Base-by-base conservation (phyloP, 2,888 invertebrate species). In the Conomelus anceps region DNA sequence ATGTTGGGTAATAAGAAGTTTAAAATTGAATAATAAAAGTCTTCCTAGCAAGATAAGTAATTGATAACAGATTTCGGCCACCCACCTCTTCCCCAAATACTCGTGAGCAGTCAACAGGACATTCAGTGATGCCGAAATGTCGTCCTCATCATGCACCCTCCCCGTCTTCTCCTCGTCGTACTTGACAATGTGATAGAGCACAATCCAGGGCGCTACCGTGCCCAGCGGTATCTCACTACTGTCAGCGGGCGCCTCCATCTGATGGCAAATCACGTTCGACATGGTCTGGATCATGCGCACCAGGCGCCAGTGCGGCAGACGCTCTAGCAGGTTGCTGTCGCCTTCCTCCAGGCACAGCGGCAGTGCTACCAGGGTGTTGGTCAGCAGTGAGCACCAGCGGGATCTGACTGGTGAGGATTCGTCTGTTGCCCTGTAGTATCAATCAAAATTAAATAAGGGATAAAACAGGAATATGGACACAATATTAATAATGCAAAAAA, bases 41-140 rank as follows among this genome's bases (percentile, higher is more conserved):
- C 22, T 84, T 84, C 13, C 84, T 84, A 84, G 6, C 22, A 22
- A 7, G 22, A 22, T 13, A 22, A n/a, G 3, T 17, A 1, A 1
- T 22, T 3, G 20, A 22, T 86, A 89, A 89, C 89, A 34, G 85
- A 63, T 23, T 22, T 20, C 22, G 26, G 22, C 4, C 22, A 24
- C 90, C 92, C 94, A 95, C 93, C 94, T 94, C n/a, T 63, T 86
- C 90, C 98, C 98, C 85, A 98, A 94, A 92, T 97, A 97, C 92
- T 98, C 97, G 93, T 98, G 98, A 0, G 96, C 98, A 85, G 96
- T 95, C 92, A 97, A 97, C 89, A 98, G 94, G 90, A 98, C 94
- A 93, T 96, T 95, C 88, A 98, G 94, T 0, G 97, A 96, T 87
- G 96, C 94, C 0, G 97, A 96, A 23, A 97, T 93, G 63, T 90